Percentiles rank a stretch among this genome's conserved stretches.
Evolutionary conservation across 2,797 vertebrate species (phyloP).

Genomic region (Australoheros facetus): DNA sequence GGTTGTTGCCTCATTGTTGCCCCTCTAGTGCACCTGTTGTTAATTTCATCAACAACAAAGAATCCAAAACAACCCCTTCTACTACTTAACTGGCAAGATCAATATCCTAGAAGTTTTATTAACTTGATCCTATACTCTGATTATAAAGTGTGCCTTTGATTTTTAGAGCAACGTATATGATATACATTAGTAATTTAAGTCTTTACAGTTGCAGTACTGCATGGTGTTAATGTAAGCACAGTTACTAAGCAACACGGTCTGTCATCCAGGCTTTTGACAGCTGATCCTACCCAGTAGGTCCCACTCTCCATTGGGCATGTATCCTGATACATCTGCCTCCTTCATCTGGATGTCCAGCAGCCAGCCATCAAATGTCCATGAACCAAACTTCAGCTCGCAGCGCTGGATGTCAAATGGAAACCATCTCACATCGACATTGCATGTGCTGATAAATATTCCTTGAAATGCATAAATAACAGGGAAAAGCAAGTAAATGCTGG

Average conservation of each 20-base stretch:
- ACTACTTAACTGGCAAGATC: too few relatives aligned
- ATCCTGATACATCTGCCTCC: slow-evolving; percentile 83
- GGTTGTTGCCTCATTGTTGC: too few relatives aligned
- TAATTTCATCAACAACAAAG: too few relatives aligned
- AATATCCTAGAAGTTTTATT: too few relatives aligned
- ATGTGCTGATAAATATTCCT: slow-evolving; percentile 86
- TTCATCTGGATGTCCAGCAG: slow-evolving; percentile 85
- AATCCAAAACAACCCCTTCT: too few relatives aligned
- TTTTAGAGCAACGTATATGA: not conserved
- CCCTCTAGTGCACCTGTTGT: too few relatives aligned
- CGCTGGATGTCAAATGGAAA: slow-evolving; percentile 86
- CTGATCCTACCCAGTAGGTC: slow-evolving; percentile 80
- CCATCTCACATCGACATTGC: slow-evolving; percentile 85
- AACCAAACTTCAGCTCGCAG: slow-evolving; percentile 86
- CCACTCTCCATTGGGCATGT: slow-evolving; percentile 85
- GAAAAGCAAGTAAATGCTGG: slow-evolving; percentile 1
- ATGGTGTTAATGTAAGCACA: not conserved
- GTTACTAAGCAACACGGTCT: not conserved
- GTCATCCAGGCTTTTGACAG: not conserved
- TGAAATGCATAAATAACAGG: not conserved
- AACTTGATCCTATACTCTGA: too few relatives aligned
- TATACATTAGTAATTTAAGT: not conserved
- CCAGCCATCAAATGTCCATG: slow-evolving; percentile 86
- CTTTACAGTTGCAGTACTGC: not conserved
- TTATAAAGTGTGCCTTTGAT: too few relatives aligned